Base-by-base conservation (phyloP, 2,797 vertebrate species). In the Leuciscus waleckii region DNA sequence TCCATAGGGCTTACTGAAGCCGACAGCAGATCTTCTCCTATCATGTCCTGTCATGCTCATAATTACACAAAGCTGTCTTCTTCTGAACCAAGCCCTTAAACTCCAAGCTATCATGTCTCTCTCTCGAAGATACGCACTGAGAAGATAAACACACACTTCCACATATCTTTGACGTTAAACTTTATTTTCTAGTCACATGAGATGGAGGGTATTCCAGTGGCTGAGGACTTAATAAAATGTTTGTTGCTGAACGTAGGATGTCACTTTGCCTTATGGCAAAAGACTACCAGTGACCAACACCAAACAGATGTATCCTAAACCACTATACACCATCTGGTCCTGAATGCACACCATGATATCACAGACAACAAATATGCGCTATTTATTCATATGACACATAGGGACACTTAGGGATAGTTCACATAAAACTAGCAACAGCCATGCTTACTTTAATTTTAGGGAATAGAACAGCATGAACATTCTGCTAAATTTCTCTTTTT, bases 31-130 rank as follows among this genome's bases (percentile, higher is more conserved):
- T 79, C 74, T 74, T 65, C 68, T 79, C 49, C 77, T 73, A 63
- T 90, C 88, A 68, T 88, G 89, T 87, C 81, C 77, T 65, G 73
- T 85, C 88, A 89, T 85, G 85, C 83, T 88, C 26, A 10, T 84
- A 88, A 88, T 89, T 88, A 90, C 70, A 88, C 68, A 68, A 85
- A 89, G 83, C 80, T 65, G 35, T 86, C 73, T 84, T 43, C 29
- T 76, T 85, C 46, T 43, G 77, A 87, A 73, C 74, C 75, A 84
- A 76, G 21, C 81, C 58, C 65, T 80, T 83, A 26, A 43, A 84
- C 49, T 61, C 71, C 79, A 65, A 26, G 37, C 39, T 65, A 58
- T 77, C 58, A 14, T 83, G 51, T 35, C 54, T 76, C 71, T 83
- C 82, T 85, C 82, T 46, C 11, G 1, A 71, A n/a, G 39, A 37